Conservation (phyloP, 2,888 invertebrate species). For the Cantharis rustica region DNA sequence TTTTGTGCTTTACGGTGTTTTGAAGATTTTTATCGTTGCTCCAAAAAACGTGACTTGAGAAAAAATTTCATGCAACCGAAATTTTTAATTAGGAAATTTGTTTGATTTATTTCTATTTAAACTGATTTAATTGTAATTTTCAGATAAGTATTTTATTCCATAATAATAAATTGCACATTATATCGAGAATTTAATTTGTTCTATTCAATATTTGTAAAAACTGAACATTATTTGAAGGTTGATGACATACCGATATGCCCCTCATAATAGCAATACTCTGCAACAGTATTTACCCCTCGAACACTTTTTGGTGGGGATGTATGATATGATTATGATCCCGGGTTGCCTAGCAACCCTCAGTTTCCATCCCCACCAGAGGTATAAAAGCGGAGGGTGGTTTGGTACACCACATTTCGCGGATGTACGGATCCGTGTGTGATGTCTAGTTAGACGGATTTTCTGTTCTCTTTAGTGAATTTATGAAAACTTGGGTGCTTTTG, state of each 20-base stretch:
- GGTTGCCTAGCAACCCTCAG: slow-evolving; percentile 55
- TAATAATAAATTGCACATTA: background rate
- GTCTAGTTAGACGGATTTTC: slow-evolving; percentile 32
- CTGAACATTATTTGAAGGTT: slow-evolving; percentile 24
- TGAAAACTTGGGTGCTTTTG: slow-evolving; percentile 19
- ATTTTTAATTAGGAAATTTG: background rate
- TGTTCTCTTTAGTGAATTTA: slow-evolving; percentile 17
- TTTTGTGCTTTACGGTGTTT: background rate
- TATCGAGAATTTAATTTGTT: background rate
- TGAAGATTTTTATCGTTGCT: background rate
- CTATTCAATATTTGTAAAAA: slow-evolving; percentile 22
- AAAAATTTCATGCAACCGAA: background rate
- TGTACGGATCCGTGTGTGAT: slow-evolving; percentile 33
- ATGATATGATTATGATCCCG: slow-evolving; percentile 57
- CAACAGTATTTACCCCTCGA: slow-evolving; percentile 33
- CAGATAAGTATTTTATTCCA: background rate
- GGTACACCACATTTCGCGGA: slow-evolving; percentile 48
- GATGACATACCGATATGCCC: slow-evolving; percentile 33
- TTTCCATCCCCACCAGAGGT: slow-evolving; percentile 52
- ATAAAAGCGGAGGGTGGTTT: slow-evolving; percentile 51
- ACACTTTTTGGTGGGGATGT: slow-evolving; percentile 38
- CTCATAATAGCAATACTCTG: slow-evolving; percentile 32
- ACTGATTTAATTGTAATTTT: no score
- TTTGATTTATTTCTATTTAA: background rate
- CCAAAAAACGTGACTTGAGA: background rate